These are phyloP conservation scores for Caenorhabditis sp. DNA, from an alignment of 2,888 invertebrate genomes.

Conservation along the genomic window DNA sequence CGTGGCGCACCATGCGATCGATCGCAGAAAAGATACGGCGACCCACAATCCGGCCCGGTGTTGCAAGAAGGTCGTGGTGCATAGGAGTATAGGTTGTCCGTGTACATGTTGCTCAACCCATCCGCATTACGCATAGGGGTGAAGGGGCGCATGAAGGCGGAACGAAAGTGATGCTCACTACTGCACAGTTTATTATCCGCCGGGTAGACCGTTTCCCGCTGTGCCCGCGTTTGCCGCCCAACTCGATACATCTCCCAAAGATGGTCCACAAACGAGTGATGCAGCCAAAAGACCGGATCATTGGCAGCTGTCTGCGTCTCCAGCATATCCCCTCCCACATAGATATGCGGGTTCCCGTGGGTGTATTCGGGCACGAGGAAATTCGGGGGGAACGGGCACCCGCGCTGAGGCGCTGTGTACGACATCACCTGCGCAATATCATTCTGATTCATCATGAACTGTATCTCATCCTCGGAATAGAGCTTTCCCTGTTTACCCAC, in stretches of 20 bases:
- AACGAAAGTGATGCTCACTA: constrained; percentile 52
- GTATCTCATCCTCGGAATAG: constrained; percentile 56
- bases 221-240: constrained; percentile 45
- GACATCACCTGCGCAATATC: constrained; percentile 57
- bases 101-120: constrained; percentile 64
- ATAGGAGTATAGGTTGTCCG: constrained; percentile 63
- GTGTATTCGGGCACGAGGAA: constrained; percentile 62
- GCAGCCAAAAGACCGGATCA: constrained; percentile 72
- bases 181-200: constrained; percentile 51
- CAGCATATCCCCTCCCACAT: constrained; percentile 71
- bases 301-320: constrained; percentile 70
- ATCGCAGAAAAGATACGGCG: constrained; percentile 64
- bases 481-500: constrained; percentile 55
- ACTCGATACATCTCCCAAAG: constrained; percentile 71
- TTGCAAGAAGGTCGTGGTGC: constrained; percentile 60
- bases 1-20: constrained; percentile 52
- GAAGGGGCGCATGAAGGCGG: constrained; percentile 59
- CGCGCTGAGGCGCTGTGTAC: constrained; percentile 57
- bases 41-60: constrained; percentile 49
- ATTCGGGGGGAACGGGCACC: constrained; percentile 47
- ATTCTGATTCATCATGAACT: constrained; percentile 42
- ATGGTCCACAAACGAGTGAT: constrained; percentile 71
- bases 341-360: constrained; percentile 68
- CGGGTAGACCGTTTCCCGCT: constrained; percentile 57
- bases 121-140: constrained; percentile 62